Base-by-base conservation (phyloP, 1,140 invertebrate genomes). In the Meteorus sp. region DNA sequence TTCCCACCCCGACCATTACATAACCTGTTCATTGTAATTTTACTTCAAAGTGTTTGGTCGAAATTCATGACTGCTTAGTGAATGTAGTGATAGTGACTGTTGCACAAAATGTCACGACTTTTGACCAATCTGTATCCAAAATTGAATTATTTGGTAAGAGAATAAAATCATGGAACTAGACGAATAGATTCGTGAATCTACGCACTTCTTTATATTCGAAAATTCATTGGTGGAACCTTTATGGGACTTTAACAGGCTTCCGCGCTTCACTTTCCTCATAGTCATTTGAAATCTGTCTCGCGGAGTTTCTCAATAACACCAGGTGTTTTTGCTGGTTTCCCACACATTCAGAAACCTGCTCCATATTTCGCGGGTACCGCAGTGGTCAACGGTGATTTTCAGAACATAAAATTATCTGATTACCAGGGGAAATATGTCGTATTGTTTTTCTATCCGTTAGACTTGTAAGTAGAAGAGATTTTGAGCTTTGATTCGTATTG, bases 381-480 rank as follows among this genome's bases (percentile, higher is more conserved):
- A 20, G 94, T 98, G 0, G 82, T 96, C 0, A 85, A 93, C 70
- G 89, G 90, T 59, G 88, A 94, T 64, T 98, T 99, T 69, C 93
- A 96, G 78, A 85, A 91, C 22, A 88, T 99, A 17, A 88, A 89
- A 65, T 77, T 98, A 0, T 76, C 84, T 4, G 93, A 98, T 73
- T 98, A 89, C 74, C 85, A 84, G 66, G 95, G 95, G 61, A 97
- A 98, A 92, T 99, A 98, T 81, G 83, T 98, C 25, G 90, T 97
- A 8, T 78, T 97, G 11, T 91, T 97, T 71, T 97, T 97, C 79
- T 97, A 96, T 74, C 97, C 97, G 0, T 80, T 97, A 60, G 96
- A 97, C 80, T 97, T 97, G 90, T 92, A 83, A 85, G 89, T 86
- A 63, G 1, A 2, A 5, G 15, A n/a, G 1, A 51, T 9, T 37